Conservation (phyloP, 1,140 invertebrate species). For the Eufriesea mexicana region DNA sequence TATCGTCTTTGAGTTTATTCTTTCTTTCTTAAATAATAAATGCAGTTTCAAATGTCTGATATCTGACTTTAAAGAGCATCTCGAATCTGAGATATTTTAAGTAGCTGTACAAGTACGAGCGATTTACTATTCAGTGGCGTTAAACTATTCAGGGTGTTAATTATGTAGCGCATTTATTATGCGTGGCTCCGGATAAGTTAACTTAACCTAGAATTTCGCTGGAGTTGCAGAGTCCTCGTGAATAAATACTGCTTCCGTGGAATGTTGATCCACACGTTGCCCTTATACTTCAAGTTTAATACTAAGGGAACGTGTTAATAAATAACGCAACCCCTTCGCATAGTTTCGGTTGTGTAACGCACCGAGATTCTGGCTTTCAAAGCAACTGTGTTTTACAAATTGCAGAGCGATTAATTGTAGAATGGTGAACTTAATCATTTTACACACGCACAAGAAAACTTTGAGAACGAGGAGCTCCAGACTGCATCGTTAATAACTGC, state of each 20-base stretch:
- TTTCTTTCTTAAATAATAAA: not conserved
- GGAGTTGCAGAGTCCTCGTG: not conserved
- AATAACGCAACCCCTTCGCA: conserved; percentile 9
- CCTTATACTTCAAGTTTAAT: conserved; percentile 9
- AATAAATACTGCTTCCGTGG: conserved; percentile 33
- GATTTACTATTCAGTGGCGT: conserved; percentile 11
- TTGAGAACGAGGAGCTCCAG: not conserved
- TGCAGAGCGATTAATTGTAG: not conserved
- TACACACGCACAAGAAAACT: too few relatives aligned
- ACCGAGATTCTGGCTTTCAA: not conserved
- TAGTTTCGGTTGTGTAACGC: not conserved
- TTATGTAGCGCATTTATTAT: conserved; percentile 36
- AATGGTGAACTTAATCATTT: not conserved
- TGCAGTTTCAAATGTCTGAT: not conserved
- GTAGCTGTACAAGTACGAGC: not conserved
- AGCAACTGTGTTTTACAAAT: not conserved
- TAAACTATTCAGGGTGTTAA: conserved; percentile 26
- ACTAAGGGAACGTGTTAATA: conserved; percentile 20
- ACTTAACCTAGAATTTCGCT: conserved; percentile 30
- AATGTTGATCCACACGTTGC: conserved; percentile 21
- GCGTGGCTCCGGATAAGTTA: conserved; percentile 10
- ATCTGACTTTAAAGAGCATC: not conserved
- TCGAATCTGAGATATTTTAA: not conserved
- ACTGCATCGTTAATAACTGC: too few relatives aligned
- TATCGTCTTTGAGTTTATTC: too few relatives aligned